phyloP scores from a whole-genome alignment of 2,113 vertebrate genomes.

The Puntigrus tetrazona region DNA sequence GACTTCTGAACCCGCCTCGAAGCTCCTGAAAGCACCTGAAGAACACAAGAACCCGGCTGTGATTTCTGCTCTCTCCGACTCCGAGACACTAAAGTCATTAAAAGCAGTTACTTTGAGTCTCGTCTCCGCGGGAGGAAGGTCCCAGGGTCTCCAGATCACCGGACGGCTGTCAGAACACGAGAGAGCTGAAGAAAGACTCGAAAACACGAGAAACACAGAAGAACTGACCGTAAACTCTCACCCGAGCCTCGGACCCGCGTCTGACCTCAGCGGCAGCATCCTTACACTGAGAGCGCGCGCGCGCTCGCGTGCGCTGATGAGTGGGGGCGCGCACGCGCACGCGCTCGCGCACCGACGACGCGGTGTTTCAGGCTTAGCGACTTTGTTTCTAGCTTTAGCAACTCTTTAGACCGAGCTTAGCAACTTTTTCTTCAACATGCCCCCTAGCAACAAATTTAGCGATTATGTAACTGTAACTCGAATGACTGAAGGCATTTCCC shows the following conservation, averaged over 20 bases:
- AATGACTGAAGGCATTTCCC: too few species aligned
- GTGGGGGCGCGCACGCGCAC: too few species aligned
- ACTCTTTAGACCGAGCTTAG: too few species aligned
- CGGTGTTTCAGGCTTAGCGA: too few species aligned
- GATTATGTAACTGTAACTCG: too few species aligned
- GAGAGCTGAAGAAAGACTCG: neutral
- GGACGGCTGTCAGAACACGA: conserved; percentile 40
- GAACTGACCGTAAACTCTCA: neutral
- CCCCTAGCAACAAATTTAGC: too few species aligned
- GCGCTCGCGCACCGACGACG: neutral
- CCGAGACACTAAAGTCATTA: neutral
- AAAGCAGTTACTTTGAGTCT: conserved; percentile 45
- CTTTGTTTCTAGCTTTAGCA: too few species aligned
- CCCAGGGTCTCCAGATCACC: conserved; percentile 62
- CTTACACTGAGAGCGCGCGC: neutral
- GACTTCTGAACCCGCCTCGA: conserved; percentile 25
- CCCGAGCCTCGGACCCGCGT: neutral
- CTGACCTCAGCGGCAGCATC: conserved; percentile 17
- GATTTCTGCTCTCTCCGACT: neutral
- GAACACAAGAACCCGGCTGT: neutral
- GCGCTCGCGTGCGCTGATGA: neutral
- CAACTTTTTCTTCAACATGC: too few species aligned
- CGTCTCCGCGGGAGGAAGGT: conserved; percentile 34
- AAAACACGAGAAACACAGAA: neutral
- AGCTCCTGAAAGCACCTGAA: conserved; percentile 7